phyloP scores from a whole-genome alignment of 1,140 invertebrate species.

The Oncopodura yosiiana region DNA sequence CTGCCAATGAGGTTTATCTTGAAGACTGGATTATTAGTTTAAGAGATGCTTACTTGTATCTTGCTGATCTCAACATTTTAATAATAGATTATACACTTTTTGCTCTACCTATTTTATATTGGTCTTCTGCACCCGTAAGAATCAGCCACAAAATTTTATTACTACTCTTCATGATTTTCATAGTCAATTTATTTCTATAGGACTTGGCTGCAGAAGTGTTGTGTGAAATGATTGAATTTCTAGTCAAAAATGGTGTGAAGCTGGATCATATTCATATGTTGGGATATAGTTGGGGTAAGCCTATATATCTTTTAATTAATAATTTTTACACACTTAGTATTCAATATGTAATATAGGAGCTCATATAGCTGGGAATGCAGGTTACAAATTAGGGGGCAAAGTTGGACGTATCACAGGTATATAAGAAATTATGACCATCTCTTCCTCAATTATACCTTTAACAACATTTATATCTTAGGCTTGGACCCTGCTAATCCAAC shows the following conservation, averaged over 20 bases:
- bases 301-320: not conserved
- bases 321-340: not conserved
- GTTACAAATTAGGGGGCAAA: not conserved
- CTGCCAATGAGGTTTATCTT: slow-evolving; percentile 17
- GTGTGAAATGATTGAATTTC: not conserved
- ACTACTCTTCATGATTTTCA: not conserved
- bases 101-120: not conserved
- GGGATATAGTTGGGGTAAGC: slow-evolving; percentile 1
- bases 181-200: not conserved
- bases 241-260: not conserved
- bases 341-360: not conserved
- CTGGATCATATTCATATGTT: slow-evolving; percentile 3
- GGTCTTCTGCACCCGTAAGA: not conserved
- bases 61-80: not conserved
- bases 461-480: not conserved
- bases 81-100: slow-evolving; percentile 7
- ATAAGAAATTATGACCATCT: no score
- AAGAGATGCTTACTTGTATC: slow-evolving; percentile 3
- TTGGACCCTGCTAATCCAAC: not conserved
- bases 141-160: not conserved
- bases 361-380: not conserved
- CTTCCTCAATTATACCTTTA: no score
- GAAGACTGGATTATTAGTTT: slow-evolving; percentile 8
- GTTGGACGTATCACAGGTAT: not conserved
- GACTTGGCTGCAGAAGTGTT: not conserved